Percentiles rank a stretch among this genome's conserved stretches.
These are phyloP conservation scores for Drosophila nannoptera DNA, from an alignment of 1,140 invertebrate genomes.

Conservation along the genomic window DNA sequence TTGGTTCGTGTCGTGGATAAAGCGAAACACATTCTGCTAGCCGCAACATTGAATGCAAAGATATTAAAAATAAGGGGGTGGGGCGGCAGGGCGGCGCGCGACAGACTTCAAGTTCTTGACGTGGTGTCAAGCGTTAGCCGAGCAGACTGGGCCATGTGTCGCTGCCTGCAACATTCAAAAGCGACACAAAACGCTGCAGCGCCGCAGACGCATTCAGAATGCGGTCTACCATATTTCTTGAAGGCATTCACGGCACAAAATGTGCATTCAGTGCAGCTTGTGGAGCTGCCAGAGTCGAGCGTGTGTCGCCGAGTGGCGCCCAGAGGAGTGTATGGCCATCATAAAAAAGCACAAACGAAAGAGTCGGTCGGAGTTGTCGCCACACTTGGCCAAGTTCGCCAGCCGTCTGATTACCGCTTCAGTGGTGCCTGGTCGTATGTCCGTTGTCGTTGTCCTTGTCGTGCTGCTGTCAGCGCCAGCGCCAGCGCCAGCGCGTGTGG, in stretches of 20 bases:
- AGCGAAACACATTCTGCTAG: slow-evolving; percentile 7
- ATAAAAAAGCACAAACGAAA: slow-evolving; percentile 54
- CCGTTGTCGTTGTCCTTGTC: slow-evolving; percentile 28
- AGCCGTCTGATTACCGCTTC: slow-evolving; percentile 54
- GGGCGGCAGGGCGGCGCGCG: neutral
- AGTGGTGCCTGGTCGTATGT: neutral
- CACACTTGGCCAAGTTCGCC: slow-evolving; percentile 60
- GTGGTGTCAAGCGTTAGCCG: slow-evolving; percentile 42
- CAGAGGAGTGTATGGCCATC: neutral
- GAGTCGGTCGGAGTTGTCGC: slow-evolving; percentile 51
- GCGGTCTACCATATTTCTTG: slow-evolving; percentile 45
- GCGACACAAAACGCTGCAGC: slow-evolving; percentile 16
- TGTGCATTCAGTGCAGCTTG: slow-evolving; percentile 43
- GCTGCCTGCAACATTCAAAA: slow-evolving; percentile 26
- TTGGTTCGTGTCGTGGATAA: neutral
- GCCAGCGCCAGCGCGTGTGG: slow-evolving; percentile 45
- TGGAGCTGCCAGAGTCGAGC: slow-evolving; percentile 5
- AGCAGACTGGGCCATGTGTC: slow-evolving; percentile 3
- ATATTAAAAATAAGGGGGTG: slow-evolving; percentile 38
- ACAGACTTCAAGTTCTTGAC: slow-evolving; percentile 37
- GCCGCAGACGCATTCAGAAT: slow-evolving; percentile 24
- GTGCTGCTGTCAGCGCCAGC: slow-evolving; percentile 43
- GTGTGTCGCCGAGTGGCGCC: neutral
- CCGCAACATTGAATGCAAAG: slow-evolving; percentile 17
- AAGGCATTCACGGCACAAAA: slow-evolving; percentile 50